These are phyloP conservation scores for Aradus depressus DNA, from an alignment of 2,888 invertebrate species.

Conservation along the genomic window DNA sequence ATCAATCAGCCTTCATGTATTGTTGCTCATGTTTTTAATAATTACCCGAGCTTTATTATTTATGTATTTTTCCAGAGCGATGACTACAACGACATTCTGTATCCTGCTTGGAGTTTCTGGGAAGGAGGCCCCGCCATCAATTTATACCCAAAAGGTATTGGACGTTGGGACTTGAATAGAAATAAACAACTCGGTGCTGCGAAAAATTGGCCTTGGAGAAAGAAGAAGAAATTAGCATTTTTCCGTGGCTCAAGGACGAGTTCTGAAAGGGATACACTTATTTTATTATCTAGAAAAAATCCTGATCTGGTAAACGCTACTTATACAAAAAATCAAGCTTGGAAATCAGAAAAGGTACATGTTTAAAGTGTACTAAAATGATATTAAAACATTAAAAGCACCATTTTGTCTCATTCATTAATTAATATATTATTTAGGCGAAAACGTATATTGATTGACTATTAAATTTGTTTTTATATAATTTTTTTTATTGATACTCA, in stretches of 20 bases:
- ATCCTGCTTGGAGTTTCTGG: conserved; percentile 97
- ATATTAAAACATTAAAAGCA: too few relatives aligned
- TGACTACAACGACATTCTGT: conserved; percentile 82
- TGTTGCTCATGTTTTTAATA: not conserved
- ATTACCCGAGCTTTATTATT: conserved; percentile 9
- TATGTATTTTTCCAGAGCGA: conserved; percentile 41
- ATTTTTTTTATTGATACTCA: too few relatives aligned
- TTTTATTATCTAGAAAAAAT: conserved; percentile 62
- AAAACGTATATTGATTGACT: too few relatives aligned
- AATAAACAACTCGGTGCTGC: conserved; percentile 55
- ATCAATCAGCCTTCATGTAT: too few relatives aligned
- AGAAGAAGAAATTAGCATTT: conserved; percentile 61
- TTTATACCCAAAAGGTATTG: conserved; percentile 84
- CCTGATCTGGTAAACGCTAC: conserved; percentile 78
- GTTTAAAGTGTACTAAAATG: too few relatives aligned
- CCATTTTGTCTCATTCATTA: too few relatives aligned
- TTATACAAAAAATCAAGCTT: conserved; percentile 97
- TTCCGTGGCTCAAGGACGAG: conserved; percentile 93
- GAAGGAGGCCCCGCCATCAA: conserved; percentile 95
- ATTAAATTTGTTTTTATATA: too few relatives aligned
- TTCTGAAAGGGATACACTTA: conserved; percentile 74
- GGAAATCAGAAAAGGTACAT: conserved; percentile 77
- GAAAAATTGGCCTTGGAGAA: conserved; percentile 58
- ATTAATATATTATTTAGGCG: too few relatives aligned
- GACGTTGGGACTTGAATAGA: conserved; percentile 82